These are phyloP conservation scores for Podarcis cretensis DNA, from an alignment of 2,113 vertebrate genomes.

Conservation along the genomic window DNA sequence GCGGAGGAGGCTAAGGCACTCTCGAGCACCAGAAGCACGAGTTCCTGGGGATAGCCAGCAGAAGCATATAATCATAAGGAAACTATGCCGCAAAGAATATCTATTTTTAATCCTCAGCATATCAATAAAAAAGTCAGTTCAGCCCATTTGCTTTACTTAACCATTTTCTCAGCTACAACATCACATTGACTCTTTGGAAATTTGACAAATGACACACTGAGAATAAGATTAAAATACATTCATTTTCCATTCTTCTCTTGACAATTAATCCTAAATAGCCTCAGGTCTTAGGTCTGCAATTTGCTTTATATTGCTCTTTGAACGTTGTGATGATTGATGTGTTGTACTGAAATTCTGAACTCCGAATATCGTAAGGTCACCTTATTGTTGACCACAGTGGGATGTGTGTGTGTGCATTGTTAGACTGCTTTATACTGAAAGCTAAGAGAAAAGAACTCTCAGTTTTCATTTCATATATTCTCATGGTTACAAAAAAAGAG, in stretches of 20 bases:
- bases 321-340: constrained; percentile 64
- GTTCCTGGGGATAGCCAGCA: not conserved
- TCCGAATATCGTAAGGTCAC: constrained; percentile 52
- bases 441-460: constrained; percentile 6
- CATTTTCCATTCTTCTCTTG: constrained; percentile 53
- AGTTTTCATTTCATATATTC: not conserved
- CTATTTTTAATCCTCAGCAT: not conserved
- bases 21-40: not conserved
- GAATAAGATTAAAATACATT: constrained; percentile 57
- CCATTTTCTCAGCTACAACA: constrained; percentile 27
- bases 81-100: constrained; percentile 21
- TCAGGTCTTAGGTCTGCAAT: constrained; percentile 47
- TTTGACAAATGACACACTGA: constrained; percentile 55
- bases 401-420: not conserved
- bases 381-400: constrained; percentile 43
- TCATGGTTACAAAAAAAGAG: not conserved
- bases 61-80: not conserved
- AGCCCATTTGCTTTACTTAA: constrained; percentile 30
- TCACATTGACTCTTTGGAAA: constrained; percentile 31
- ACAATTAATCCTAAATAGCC: constrained; percentile 59
- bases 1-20: not conserved
- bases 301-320: constrained; percentile 58
- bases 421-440: constrained; percentile 47
- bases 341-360: constrained; percentile 64
- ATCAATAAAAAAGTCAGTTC: constrained; percentile 21